A percentile compares a stretch with the other conserved stretches of the same genome.
Conservation (phyloP, 2,797 vertebrate species). For the Setipinna tenuifilis region DNA sequence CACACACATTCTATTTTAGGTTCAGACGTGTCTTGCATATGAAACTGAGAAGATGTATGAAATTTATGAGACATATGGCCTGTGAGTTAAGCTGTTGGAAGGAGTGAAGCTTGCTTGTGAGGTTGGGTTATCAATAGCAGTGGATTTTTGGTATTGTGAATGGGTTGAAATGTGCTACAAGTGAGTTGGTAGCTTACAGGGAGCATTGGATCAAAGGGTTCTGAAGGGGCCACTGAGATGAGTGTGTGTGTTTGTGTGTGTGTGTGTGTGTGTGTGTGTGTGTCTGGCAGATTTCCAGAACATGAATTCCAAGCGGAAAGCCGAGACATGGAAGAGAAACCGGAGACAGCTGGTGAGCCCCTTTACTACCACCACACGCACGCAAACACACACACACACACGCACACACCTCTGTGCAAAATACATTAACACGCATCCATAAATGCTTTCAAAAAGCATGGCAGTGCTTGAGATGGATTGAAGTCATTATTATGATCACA, state of each 20-base stretch:
- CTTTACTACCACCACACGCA: background rate
- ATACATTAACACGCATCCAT: background rate
- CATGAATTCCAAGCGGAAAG: constrained; percentile 93
- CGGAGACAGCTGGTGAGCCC: constrained; percentile 83
- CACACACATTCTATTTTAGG: background rate
- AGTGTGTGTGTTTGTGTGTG: background rate
- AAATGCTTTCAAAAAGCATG: background rate
- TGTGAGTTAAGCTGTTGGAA: background rate
- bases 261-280: background rate
- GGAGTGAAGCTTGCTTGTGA: background rate
- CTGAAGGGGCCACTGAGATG: background rate
- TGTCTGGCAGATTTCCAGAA: constrained; percentile 82
- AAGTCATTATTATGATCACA: background rate
- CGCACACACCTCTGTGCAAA: background rate
- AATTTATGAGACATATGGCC: background rate
- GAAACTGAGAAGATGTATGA: background rate
- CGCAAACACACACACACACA: too few species aligned
- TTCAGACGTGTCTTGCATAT: background rate
- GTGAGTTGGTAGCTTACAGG: background rate
- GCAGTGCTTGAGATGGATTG: background rate
- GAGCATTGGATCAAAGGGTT: background rate
- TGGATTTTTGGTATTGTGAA: background rate
- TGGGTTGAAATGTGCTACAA: background rate
- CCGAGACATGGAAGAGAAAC: constrained; percentile 91
- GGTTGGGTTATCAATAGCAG: background rate